A percentile compares a stretch with the other conserved stretches of the same genome.
Conservation (phyloP, 35 echinoderm and acorn worm genomes). For the Strongylocentrotus purpuratus region DNA sequence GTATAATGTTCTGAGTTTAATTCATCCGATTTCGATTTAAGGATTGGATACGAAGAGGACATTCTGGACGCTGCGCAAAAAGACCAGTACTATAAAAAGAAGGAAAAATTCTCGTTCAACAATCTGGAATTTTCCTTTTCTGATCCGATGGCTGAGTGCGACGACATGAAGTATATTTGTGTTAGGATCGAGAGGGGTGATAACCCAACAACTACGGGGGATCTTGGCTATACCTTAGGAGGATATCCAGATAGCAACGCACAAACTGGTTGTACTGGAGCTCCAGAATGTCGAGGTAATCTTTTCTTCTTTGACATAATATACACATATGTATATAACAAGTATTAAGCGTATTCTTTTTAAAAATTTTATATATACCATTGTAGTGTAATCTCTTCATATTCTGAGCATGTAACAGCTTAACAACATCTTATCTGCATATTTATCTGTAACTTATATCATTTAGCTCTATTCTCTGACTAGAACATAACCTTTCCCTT, state of each 20-base stretch:
- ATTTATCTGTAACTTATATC: too few species aligned
- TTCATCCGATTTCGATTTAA: not conserved
- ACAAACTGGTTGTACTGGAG: conserved; percentile 67
- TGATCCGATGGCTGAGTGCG: conserved; percentile 46
- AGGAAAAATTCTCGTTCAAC: conserved; percentile 58
- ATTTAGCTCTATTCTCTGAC: not conserved
- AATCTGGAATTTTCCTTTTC: conserved; percentile 22
- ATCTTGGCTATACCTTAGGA: conserved; percentile 52
- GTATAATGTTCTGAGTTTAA: not conserved
- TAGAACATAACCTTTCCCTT: not conserved
- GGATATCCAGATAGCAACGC: conserved; percentile 44
- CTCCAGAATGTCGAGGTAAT: conserved; percentile 67
- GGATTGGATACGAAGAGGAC: conserved; percentile 55
- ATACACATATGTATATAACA: not conserved
- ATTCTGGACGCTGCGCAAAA: conserved; percentile 35
- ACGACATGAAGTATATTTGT: conserved; percentile 53
- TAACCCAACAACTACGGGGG: conserved; percentile 19
- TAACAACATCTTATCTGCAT: too few species aligned
- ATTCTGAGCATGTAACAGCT: too few species aligned
- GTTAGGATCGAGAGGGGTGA: conserved; percentile 56
- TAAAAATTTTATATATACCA: too few species aligned
- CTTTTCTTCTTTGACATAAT: not conserved
- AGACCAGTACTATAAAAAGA: conserved; percentile 31
- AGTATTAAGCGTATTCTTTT: too few species aligned
- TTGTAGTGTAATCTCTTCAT: too few species aligned